These are phyloP conservation scores for Gymnothorax javanicus DNA, from an alignment of 2,797 vertebrate species.

Conservation along the genomic window DNA sequence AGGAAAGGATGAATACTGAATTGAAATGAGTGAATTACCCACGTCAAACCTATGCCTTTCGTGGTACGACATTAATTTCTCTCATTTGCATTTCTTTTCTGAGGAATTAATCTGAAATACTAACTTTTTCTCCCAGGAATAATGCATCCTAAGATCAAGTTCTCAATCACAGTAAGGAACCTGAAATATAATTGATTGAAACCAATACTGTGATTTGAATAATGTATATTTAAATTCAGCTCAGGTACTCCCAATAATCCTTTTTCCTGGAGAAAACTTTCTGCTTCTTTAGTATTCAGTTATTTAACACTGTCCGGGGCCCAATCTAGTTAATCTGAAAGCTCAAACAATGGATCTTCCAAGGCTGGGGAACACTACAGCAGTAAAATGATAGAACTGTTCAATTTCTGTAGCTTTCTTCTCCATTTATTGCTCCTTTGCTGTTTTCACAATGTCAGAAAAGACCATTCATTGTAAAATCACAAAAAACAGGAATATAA, in stretches of 20 bases:
- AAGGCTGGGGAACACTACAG: background rate
- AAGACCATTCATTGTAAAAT: background rate
- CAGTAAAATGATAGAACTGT: background rate
- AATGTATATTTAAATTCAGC: background rate
- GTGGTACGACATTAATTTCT: background rate
- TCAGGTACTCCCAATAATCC: background rate
- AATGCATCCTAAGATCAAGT: background rate
- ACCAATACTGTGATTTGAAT: background rate
- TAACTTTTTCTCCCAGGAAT: background rate
- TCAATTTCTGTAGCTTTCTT: background rate
- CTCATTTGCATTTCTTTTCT: background rate
- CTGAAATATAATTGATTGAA: background rate
- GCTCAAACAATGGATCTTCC: background rate
- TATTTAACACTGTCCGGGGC: background rate
- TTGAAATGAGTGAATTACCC: constrained; percentile 4
- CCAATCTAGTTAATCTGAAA: background rate
- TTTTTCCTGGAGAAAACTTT: background rate
- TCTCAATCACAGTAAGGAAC: background rate
- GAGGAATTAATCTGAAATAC: background rate
- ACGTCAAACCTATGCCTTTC: background rate
- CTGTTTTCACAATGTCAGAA: background rate
- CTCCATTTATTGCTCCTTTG: background rate
- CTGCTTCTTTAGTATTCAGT: background rate
- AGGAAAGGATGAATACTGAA: background rate
- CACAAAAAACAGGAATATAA: background rate